phyloP scores from a whole-genome alignment of 2,888 invertebrate species.

The Alviniconcha strummeri region DNA sequence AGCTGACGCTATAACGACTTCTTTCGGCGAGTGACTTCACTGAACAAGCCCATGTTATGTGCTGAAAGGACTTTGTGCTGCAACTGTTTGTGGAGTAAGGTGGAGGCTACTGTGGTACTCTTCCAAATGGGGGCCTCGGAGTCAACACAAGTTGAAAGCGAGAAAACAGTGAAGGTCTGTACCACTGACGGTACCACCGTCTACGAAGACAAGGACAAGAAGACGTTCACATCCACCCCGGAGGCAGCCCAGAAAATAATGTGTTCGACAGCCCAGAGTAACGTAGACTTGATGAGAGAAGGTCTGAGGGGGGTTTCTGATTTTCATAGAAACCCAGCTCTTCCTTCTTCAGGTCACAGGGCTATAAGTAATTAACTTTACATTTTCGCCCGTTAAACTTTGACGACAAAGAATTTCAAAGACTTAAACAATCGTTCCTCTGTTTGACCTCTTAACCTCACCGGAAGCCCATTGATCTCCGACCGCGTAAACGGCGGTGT shows the following conservation, averaged over 20 bases:
- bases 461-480: neutral
- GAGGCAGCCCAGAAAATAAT: neutral
- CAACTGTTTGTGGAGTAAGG: too few relatives aligned
- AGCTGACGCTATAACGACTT: too few relatives aligned
- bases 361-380: neutral
- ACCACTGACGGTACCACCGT: neutral
- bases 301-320: neutral
- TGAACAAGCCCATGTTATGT: too few relatives aligned
- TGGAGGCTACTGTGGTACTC: too few relatives aligned
- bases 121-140: too few relatives aligned
- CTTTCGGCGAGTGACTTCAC: too few relatives aligned
- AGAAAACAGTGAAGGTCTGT: neutral
- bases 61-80: too few relatives aligned
- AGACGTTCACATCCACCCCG: neutral
- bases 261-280: neutral
- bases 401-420: neutral
- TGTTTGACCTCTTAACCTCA: neutral
- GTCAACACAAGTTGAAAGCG: too few relatives aligned
- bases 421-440: neutral
- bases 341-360: neutral
- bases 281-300: neutral
- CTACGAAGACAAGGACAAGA: neutral
- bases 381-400: neutral
- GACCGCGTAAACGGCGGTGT: too few relatives aligned
- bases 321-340: neutral